phyloP scores from a whole-genome alignment of 2,113 vertebrate genomes.

The Hystrix brachyura region DNA sequence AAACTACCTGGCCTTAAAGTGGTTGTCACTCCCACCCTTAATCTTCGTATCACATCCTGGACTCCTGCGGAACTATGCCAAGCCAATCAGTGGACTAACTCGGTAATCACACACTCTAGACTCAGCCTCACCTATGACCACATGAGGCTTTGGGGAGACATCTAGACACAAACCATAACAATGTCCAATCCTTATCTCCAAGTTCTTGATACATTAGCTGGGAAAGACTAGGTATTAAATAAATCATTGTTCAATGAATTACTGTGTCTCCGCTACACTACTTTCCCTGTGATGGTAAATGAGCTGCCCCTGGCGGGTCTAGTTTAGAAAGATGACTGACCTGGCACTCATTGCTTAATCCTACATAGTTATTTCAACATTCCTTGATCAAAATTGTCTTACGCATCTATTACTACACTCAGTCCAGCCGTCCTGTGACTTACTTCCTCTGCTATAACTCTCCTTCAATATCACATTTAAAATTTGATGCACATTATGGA shows the following conservation, averaged over 20 bases:
- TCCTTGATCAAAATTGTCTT: slow-evolving; percentile 38
- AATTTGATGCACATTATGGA: background rate
- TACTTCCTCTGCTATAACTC: background rate
- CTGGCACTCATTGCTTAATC: background rate
- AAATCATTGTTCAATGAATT: slow-evolving; percentile 6
- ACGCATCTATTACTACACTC: background rate
- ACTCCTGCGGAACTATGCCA: too few relatives aligned
- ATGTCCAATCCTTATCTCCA: background rate
- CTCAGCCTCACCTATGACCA: too few relatives aligned
- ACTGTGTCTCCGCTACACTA: background rate
- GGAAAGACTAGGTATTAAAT: background rate
- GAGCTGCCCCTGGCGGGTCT: background rate
- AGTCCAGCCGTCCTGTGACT: background rate
- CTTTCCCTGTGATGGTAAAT: background rate
- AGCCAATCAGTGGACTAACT: too few relatives aligned
- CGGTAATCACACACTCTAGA: too few relatives aligned
- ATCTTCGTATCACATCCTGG: too few relatives aligned
- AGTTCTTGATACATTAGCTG: background rate
- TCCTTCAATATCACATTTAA: background rate
- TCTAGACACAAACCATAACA: too few relatives aligned
- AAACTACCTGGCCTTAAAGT: too few relatives aligned
- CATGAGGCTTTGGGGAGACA: too few relatives aligned
- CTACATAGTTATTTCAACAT: background rate
- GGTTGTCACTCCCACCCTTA: too few relatives aligned
- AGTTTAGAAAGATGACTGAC: background rate